Base-by-base conservation (phyloP, 1,140 invertebrate species). In the Microplitis mediator region DNA sequence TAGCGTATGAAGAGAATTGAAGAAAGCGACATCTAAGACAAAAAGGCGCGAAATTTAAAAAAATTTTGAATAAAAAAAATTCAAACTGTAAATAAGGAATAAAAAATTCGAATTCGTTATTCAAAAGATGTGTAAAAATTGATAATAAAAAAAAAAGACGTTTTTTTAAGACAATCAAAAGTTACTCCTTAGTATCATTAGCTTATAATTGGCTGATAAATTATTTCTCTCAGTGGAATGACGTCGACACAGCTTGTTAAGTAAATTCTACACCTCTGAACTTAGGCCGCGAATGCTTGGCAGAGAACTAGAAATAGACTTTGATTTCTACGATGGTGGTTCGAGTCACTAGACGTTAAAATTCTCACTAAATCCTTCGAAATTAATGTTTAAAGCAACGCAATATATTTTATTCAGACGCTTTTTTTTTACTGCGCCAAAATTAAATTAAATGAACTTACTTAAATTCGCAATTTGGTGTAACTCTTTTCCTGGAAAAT, bases 401-500 rank as follows among this genome's bases (percentile, higher is more conserved):
- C 62, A 23, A 70, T 64, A 3, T 45, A 61, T 54, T 56, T 52
- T 39, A 50, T 51, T 50, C 13, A 31, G 13, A 31, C 13, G 11
- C 45, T 61, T 32, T 62, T 51, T 61, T 62, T 13, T 52, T 32
- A 35, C 39, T 70, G 54, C 34, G 3, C 54, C 36, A 66, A 9
- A 66, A 66, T 52, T 52, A 54, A 66, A 66, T 66, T 66, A 52
- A 66, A 66, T 66, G 8, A 31, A 52, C 4, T 50, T 50, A 64
- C 62, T 50, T 34, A 23, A 66, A 66, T 62, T 70, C 16, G 32
- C 16, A 72, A 71, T 67, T 69, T 9, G 45, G 54, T 35, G 75
- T 71, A 61, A 34, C 36, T 58, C 4, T 51, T 69, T 73, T 62
- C 58, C 60, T 72, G 60, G 74, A 70, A 79, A 81, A 81, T 78